Evolutionary conservation across 2,113 vertebrate genomes (phyloP).

Genomic region (Gracilinanus agilis): DNA sequence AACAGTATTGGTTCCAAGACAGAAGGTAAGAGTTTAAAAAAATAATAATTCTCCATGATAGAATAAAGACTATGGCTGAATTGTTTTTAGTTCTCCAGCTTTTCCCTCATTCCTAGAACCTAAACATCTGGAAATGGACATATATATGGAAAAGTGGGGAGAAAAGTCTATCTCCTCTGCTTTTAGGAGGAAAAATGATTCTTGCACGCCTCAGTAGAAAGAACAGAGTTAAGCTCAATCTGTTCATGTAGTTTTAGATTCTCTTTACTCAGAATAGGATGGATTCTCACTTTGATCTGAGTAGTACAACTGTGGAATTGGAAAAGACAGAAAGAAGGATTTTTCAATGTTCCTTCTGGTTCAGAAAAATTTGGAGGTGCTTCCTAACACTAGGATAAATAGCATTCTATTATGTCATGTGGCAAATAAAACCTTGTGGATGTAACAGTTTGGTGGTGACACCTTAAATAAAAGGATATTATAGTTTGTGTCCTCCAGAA

Average conservation of each 20-base stretch:
- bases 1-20: too few relatives aligned
- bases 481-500: background rate
- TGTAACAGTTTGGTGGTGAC: background rate
- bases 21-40: too few relatives aligned
- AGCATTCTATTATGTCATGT: background rate
- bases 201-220: constrained; percentile 25
- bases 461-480: background rate
- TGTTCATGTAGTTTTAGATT: constrained; percentile 2
- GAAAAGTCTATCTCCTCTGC: constrained; percentile 29
- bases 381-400: background rate
- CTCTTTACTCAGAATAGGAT: background rate
- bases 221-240: constrained; percentile 54
- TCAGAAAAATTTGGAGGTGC: constrained; percentile 21
- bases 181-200: constrained; percentile 29
- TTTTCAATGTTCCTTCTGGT: constrained; percentile 56
- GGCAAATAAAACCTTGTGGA: constrained; percentile 18
- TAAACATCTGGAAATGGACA: constrained; percentile 46
- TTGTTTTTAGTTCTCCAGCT: constrained; percentile 56
- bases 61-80: constrained; percentile 36
- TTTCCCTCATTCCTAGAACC: constrained; percentile 22
- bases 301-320: constrained; percentile 35
- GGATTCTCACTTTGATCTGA: constrained; percentile 47
- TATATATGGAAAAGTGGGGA: constrained; percentile 50
- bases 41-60: background rate
- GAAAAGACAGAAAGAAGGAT: constrained; percentile 53